Conservation (phyloP, 1,140 invertebrate species). For the Brachionus koreanus region DNA sequence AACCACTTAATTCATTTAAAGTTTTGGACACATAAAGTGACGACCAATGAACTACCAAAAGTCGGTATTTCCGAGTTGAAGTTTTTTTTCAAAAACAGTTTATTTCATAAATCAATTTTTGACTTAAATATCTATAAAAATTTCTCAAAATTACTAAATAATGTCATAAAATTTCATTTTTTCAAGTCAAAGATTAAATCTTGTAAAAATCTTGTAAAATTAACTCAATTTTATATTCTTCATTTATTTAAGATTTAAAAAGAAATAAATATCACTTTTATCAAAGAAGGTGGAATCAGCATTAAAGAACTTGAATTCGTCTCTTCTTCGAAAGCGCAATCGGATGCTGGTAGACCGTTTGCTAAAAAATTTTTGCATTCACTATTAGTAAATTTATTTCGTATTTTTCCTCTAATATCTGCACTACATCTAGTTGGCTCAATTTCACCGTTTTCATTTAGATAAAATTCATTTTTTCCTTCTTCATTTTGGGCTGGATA, state of each 20-base stretch:
- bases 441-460: conserved; percentile 38
- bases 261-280: not conserved
- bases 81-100: too few relatives aligned
- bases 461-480: conserved; percentile 36
- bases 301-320: not conserved
- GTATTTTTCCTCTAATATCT: conserved; percentile 16
- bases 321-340: conserved; percentile 27
- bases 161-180: too few relatives aligned
- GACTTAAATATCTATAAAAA: too few relatives aligned
- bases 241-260: not conserved
- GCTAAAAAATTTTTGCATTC: not conserved
- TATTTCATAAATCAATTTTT: too few relatives aligned
- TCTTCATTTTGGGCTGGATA: not conserved
- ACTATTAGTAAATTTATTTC: not conserved
- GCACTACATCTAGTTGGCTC: conserved; percentile 27
- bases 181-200: too few relatives aligned
- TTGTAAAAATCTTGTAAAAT: too few relatives aligned
- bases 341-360: not conserved
- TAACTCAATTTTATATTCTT: not conserved
- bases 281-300: not conserved
- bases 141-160: too few relatives aligned
- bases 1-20: too few relatives aligned
- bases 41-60: too few relatives aligned
- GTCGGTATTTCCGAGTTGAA: too few relatives aligned
- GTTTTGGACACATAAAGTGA: too few relatives aligned